Base-by-base conservation (phyloP, 2,113 vertebrate species). In the Chinchilla lanigera region DNA sequence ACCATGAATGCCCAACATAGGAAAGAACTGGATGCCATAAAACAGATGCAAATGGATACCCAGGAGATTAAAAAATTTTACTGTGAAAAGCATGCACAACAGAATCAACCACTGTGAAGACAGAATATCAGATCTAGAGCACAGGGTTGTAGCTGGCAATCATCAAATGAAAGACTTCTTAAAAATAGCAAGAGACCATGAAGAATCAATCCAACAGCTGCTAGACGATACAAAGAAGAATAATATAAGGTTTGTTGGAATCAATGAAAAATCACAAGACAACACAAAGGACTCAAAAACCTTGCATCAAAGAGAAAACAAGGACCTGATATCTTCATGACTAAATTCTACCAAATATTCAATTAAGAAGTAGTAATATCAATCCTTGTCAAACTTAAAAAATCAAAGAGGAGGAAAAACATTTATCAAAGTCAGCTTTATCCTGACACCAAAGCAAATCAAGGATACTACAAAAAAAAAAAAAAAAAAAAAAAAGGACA, bases 381-480 rank as follows among this genome's bases (percentile, higher is more conserved):
- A 52, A 52, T 82, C 82, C 7, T 93, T 67, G 56, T 92, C 84
- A 95, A 61, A 87, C 20, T 44, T 73, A 63, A 63, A 89, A 75
- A 93, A 12, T 38, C 44, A 2, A 92, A 30, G 20, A 71, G 52
- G 52, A 84, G 30, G 14, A 50, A 84, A 83, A 17, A 58, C 28
- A 54, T 33, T 52, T 81, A 54, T 41, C 7, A 11, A 61, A 13
- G 12, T 33, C 73, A 81, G 1, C 11, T 52, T 86, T 56, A 50
- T 16, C 58, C 38, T 60, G 35, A 81, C 44, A 60, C 28, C n/a
- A 75, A 81, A 83, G 30, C n/a, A n/a, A 56, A 73, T 63, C 24
- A 24, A 65, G 22, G 38, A 54, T 17, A 33, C n/a, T 54, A 82
- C 22, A 65, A 63, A 28, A 82, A 73, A 58, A 35, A 26, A n/a